Evolutionary conservation across 2,113 vertebrate species (phyloP), one percentile per base, ranked within the genome.

Genomic region (Proteles cristata): DNA sequence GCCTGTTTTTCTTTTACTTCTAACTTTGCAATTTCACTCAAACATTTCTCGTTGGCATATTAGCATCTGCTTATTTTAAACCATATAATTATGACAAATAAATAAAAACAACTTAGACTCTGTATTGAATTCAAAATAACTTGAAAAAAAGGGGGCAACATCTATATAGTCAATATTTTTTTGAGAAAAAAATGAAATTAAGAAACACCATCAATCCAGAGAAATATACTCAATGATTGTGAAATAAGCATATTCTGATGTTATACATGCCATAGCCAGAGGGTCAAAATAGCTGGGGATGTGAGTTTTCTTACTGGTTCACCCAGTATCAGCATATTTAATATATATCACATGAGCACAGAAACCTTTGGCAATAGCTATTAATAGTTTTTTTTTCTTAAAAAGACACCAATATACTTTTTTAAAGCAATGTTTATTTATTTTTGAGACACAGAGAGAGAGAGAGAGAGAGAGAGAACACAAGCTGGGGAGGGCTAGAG

Each of bases 1-100:
- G 86, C 11, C 25, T 88, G 14, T 53, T 89, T 76, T 83, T 88
- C 55, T 92, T 84, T 95, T 88, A 82, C n/a, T 73, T 66, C 39
- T 88, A 53, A 90, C 43, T 88, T 93, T 80, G 5, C 39, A 90
- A 74, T 86, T 58, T 76, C 28, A 43, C n/a, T 89, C 15, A 93
- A 80, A 83, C 21, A 58, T 86, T 96, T 86, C 73, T 50, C 86
- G 15, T 58, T 91, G 84, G 53, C 28, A 55, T 65, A 74, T 88
- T 90, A 76, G 7, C 39, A 82, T 79, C 5, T 73, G 21, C 39
- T 95, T 90, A 39, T 55, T 66, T 93, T 95, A 93, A 79, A 96
- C 3, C 28, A 79, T 68, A 28, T 58, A 81, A 84, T 84, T 94
- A 76, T 53, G 33, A 66, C 31, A 96, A 85, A 93, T 80, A 97